Conservation (phyloP, 2,888 invertebrate genomes). For the Hemistola chrysoprasaria region DNA sequence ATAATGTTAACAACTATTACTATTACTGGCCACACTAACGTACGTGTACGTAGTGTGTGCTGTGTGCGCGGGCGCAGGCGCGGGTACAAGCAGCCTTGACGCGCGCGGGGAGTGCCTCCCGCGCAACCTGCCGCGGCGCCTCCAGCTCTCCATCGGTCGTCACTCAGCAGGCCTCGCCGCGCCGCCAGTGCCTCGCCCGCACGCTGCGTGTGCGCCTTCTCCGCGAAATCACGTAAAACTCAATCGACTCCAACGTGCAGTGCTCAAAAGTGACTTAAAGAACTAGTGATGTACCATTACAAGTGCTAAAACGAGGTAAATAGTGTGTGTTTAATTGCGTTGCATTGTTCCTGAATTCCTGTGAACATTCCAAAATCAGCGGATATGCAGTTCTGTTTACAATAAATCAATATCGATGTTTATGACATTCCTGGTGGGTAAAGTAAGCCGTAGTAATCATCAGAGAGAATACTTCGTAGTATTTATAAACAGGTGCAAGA, state of each 20-base stretch:
- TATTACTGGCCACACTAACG: constrained; percentile 9
- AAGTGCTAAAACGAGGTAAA: constrained; percentile 52
- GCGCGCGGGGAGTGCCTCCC: constrained; percentile 47
- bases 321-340: too few species aligned
- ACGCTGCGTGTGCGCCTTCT: constrained; percentile 39
- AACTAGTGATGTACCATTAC: constrained; percentile 51
- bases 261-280: constrained; percentile 51
- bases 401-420: constrained; percentile 38
- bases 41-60: too few species aligned
- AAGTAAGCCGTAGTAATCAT: constrained; percentile 6
- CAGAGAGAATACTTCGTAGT: constrained; percentile 33
- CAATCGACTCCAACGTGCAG: constrained; percentile 31
- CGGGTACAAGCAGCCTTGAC: constrained; percentile 47
- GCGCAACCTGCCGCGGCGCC: constrained; percentile 64
- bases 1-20: too few species aligned
- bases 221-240: constrained; percentile 30
- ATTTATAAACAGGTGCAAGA: constrained; percentile 48
- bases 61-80: constrained; percentile 52
- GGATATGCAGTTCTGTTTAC: constrained; percentile 39
- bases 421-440: constrained; percentile 32
- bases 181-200: constrained; percentile 61
- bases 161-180: constrained; percentile 53
- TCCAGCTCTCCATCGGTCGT: constrained; percentile 61
- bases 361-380: constrained; percentile 46
- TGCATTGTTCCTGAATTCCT: constrained; percentile 31